Conservation (phyloP, 2,888 invertebrate species). For the Sinhomidia bicolor region DNA sequence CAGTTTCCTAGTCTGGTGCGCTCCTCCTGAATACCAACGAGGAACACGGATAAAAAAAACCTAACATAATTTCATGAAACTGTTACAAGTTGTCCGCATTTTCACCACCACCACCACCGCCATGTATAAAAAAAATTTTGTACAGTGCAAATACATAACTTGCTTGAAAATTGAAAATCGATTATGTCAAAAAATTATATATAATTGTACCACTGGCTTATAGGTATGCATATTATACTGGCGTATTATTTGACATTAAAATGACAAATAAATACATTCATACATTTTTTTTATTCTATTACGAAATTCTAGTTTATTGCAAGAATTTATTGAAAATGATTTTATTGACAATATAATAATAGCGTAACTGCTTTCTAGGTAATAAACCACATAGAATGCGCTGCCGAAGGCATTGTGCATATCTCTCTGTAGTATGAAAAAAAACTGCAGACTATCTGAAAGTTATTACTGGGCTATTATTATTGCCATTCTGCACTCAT, state of each 20-base stretch:
- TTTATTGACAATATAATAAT: neutral
- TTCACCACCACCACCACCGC: neutral
- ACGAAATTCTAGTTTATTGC: neutral
- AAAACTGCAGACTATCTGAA: constrained; percentile 36
- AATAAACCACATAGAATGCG: constrained; percentile 8
- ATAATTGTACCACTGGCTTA: neutral
- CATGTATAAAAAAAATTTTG: too few relatives aligned
- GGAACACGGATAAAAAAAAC: neutral
- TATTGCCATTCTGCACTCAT: too few relatives aligned
- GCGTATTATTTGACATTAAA: too few relatives aligned
- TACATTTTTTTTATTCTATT: neutral
- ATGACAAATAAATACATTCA: neutral
- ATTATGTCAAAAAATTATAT: neutral
- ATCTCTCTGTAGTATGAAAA: neutral
- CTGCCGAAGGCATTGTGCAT: neutral
- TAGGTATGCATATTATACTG: too few relatives aligned
- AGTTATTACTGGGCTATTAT: neutral
- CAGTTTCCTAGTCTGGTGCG: neutral
- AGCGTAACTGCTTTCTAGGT: neutral
- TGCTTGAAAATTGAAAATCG: neutral
- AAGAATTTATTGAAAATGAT: neutral
- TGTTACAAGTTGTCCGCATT: constrained; percentile 22
- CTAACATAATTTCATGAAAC: neutral
- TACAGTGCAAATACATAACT: too few relatives aligned
- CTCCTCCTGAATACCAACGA: constrained; percentile 24